phyloP scores from a whole-genome alignment of 1,140 invertebrate species.

The Meloidogyne floridensis region DNA sequence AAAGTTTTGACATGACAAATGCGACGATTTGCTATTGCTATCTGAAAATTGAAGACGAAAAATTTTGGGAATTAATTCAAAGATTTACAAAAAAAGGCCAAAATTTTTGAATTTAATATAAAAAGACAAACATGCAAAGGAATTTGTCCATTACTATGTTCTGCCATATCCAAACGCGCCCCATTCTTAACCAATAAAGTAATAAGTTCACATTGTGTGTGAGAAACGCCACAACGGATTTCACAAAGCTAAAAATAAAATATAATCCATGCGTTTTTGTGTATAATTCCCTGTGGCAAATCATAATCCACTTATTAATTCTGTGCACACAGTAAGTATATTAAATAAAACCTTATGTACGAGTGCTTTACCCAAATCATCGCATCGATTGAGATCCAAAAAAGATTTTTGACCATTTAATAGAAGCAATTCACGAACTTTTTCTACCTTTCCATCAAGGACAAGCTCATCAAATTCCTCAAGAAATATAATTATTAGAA shows the following conservation, averaged over 20 bases:
- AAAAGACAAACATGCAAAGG: constrained; percentile 33
- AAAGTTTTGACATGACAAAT: constrained; percentile 35
- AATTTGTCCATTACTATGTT: constrained; percentile 30
- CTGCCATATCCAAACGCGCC: constrained; percentile 32
- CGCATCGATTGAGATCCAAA: constrained; percentile 23
- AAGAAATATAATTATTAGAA: no score
- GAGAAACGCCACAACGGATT: constrained; percentile 27
- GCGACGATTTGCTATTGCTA: constrained; percentile 34
- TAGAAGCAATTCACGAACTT: constrained; percentile 18
- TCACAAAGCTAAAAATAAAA: constrained; percentile 34
- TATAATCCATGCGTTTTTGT: no score
- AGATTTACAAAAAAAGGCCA: background rate
- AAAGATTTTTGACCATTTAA: constrained; percentile 7
- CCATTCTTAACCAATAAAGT: constrained; percentile 26
- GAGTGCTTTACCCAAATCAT: constrained; percentile 28
- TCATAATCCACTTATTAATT: no score
- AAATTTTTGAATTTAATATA: background rate
- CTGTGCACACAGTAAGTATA: background rate
- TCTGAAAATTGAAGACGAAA: background rate
- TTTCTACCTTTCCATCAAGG: constrained; percentile 39
- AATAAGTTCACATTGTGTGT: constrained; percentile 37
- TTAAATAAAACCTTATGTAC: constrained; percentile 30
- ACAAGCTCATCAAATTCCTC: constrained; percentile 37
- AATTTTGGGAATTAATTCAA: background rate
- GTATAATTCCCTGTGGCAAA: no score